Evolutionary conservation across 2,888 invertebrate genomes (phyloP), one percentile per base, ranked within the genome.

Genomic region (Troides aeacus): DNA sequence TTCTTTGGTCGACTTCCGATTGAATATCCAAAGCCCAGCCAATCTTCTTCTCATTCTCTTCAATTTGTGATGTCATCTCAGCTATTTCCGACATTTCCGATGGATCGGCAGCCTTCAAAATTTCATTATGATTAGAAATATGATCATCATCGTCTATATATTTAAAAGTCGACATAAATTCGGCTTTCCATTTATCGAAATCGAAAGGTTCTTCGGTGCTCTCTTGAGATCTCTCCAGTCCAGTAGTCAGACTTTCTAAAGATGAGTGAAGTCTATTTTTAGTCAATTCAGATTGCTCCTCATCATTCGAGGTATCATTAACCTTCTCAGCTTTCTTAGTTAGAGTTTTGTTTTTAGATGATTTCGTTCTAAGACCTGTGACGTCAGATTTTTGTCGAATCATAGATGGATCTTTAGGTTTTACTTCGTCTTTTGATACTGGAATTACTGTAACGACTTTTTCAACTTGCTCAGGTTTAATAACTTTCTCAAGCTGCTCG

Each of bases 1-100:
- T 95, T 73, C 95, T 93, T 72, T 96, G 95, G 81, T 96, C 96
- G 53, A 96, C 96, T 74, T 96, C 96, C 0, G 94, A 93, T 76
- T 94, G 93, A 77, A 94, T 94, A 79, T 94, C 94, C 50, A 95
- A 85, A 10, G 94, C 94, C 79, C 95, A 94, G 72, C 94, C 93
- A n/a, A 92, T 90, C 76, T 93, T 93, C 72, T 90, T 89, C 72
- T 93, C 92, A 68, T 93, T 93, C 73, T 93, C 93, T 72, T 93
- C 93, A 17, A 93, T 90, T 74, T 92, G 88, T 65, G 93, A 89
- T 72, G 92, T 93, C 93, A 91, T 91, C 74, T 91, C 88, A 0
- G 92, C 93, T 71, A 93, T 93, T 71, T 93, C 93, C 0, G 90
- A 91, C 89, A 91, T 90, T 72, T 93, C 93, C 0, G 90, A 87